Conservation (phyloP, 2,113 vertebrate genomes). For the Erythrocebus patas region DNA sequence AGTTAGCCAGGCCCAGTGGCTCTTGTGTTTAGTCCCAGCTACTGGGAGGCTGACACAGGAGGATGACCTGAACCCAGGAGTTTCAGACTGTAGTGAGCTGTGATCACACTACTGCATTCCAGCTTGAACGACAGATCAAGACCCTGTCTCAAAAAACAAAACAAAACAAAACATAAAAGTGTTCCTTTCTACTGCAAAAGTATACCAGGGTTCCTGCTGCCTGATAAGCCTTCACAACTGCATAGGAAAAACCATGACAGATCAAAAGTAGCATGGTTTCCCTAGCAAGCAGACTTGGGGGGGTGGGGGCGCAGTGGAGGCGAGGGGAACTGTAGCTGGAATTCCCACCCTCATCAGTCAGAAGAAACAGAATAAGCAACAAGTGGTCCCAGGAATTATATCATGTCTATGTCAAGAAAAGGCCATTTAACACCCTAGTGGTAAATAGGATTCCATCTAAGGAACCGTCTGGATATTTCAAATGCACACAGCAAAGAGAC, state of each 20-base stretch:
- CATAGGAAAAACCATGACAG: background rate
- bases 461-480: slow-evolving; percentile 38
- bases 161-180: background rate
- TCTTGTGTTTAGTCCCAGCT: too few relatives aligned
- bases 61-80: too few relatives aligned
- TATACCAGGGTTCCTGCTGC: background rate
- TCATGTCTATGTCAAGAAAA: slow-evolving; percentile 44
- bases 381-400: slow-evolving; percentile 41
- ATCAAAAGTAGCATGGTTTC: background rate
- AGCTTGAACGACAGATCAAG: too few relatives aligned
- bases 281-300: too few relatives aligned
- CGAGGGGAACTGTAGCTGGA: background rate
- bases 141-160: too few relatives aligned
- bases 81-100: too few relatives aligned
- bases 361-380: slow-evolving; percentile 54
- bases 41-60: too few relatives aligned
- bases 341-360: slow-evolving; percentile 16
- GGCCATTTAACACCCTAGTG: slow-evolving; percentile 10
- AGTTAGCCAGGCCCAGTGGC: too few relatives aligned
- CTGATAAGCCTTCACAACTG: background rate
- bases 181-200: slow-evolving; percentile 9
- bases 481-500: slow-evolving; percentile 30
- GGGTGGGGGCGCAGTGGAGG: too few relatives aligned
- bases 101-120: too few relatives aligned
- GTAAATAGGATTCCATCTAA: slow-evolving; percentile 44